phyloP scores from a whole-genome alignment of 1,140 invertebrate genomes.

The Eriocheir sinensis region DNA sequence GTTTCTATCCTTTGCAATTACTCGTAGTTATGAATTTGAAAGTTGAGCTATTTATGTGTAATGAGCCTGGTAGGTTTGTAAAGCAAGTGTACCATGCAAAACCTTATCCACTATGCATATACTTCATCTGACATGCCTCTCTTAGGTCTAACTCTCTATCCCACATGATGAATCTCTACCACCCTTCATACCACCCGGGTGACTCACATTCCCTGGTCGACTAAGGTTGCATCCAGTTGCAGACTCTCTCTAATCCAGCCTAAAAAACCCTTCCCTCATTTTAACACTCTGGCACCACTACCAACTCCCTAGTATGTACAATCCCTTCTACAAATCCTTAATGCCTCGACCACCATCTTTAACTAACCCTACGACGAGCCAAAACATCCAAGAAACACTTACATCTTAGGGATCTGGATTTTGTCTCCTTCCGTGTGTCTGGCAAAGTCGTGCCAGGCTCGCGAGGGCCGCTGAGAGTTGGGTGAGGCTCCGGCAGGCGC shows the following conservation, averaged over 20 bases:
- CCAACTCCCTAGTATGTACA: background rate
- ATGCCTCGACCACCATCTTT: background rate
- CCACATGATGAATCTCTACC: background rate
- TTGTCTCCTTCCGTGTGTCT: conserved; percentile 96
- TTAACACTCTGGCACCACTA: too few relatives aligned
- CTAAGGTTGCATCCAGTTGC: background rate
- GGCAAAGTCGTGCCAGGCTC: conserved; percentile 87
- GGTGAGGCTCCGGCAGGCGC: conserved; percentile 60
- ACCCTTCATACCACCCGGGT: background rate
- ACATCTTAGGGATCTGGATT: conserved; percentile 99
- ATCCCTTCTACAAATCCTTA: background rate
- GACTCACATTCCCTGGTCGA: background rate
- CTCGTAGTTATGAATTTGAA: background rate
- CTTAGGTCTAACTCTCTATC: background rate
- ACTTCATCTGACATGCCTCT: background rate
- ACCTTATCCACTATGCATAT: background rate
- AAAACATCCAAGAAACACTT: conserved; percentile 84
- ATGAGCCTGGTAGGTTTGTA: background rate
- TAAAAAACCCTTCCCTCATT: background rate
- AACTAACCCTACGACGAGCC: background rate
- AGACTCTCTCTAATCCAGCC: background rate
- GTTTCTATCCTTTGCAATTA: background rate
- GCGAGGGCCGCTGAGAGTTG: conserved; percentile 64
- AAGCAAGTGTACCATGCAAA: background rate
- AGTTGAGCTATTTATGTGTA: background rate